Conservation (phyloP, 2,888 invertebrate genomes). For the Cylindroiulus punctatus region DNA sequence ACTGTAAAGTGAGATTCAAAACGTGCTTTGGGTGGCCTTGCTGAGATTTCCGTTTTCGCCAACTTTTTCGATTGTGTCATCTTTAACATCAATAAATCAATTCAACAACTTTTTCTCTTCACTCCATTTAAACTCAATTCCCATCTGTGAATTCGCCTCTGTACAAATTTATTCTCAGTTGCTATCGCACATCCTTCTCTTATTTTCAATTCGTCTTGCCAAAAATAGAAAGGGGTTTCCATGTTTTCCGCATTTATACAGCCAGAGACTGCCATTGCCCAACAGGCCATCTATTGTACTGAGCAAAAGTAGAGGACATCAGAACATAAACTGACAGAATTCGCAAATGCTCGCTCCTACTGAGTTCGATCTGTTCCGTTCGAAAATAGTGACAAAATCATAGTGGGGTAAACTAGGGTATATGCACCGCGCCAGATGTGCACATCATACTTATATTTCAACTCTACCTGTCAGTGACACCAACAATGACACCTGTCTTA, state of each 20-base stretch:
- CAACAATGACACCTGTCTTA: too few species aligned
- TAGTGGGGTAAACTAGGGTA: too few species aligned
- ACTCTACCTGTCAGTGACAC: too few species aligned
- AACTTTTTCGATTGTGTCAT: conserved; percentile 31
- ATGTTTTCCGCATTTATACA: conserved; percentile 12
- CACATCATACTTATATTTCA: too few species aligned
- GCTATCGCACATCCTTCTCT: neutral
- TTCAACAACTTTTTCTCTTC: neutral
- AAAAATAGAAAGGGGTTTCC: neutral
- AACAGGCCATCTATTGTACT: neutral
- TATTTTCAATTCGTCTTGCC: neutral
- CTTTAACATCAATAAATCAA: neutral
- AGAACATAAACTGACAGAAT: too few species aligned
- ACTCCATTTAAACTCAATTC: conserved; percentile 1
- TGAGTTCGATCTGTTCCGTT: too few species aligned
- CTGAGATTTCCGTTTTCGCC: neutral
- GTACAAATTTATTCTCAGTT: neutral
- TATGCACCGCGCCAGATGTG: too few species aligned
- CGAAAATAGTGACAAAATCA: too few species aligned
- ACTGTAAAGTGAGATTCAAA: neutral
- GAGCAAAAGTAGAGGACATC: too few species aligned
- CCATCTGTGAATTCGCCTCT: neutral
- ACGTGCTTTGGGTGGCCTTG: neutral
- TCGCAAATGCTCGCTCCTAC: too few species aligned
- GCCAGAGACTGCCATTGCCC: neutral